These are phyloP conservation scores for Laticauda laticaudata DNA, from an alignment of 2,113 vertebrate genomes.

Conservation along the genomic window DNA sequence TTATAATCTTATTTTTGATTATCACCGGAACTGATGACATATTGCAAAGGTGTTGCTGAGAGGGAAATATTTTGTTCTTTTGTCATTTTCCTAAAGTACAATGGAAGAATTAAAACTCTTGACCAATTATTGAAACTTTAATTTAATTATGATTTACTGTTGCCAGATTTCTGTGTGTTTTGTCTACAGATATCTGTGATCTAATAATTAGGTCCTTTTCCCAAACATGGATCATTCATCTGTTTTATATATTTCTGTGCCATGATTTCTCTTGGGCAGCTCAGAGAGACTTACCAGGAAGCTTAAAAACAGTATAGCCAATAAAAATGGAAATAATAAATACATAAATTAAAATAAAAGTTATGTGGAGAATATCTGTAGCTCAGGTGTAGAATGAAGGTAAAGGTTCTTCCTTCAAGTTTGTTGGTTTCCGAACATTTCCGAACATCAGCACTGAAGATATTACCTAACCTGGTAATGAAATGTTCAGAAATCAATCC, in stretches of 20 bases:
- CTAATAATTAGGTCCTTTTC: not conserved
- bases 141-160: not conserved
- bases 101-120: not conserved
- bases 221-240: not conserved
- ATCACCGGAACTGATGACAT: not conserved
- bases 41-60: not conserved
- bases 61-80: not conserved
- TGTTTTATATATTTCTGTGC: not conserved
- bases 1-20: not conserved
- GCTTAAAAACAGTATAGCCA: not conserved
- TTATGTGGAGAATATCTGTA: too few relatives aligned
- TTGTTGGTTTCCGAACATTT: too few relatives aligned
- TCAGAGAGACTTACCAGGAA: not conserved
- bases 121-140: not conserved
- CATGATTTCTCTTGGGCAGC: not conserved
- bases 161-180: not conserved
- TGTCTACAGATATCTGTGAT: not conserved
- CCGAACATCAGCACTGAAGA: too few relatives aligned
- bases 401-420: too few relatives aligned
- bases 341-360: not conserved
- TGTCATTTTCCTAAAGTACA: not conserved
- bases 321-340: not conserved
- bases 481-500: too few relatives aligned
- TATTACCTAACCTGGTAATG: too few relatives aligned
- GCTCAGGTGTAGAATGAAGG: too few relatives aligned